A percentile compares a stretch with the other conserved stretches of the same genome.
These are phyloP conservation scores for Silurus lanzhouensis DNA, from an alignment of 2,797 vertebrate species.

Conservation along the genomic window DNA sequence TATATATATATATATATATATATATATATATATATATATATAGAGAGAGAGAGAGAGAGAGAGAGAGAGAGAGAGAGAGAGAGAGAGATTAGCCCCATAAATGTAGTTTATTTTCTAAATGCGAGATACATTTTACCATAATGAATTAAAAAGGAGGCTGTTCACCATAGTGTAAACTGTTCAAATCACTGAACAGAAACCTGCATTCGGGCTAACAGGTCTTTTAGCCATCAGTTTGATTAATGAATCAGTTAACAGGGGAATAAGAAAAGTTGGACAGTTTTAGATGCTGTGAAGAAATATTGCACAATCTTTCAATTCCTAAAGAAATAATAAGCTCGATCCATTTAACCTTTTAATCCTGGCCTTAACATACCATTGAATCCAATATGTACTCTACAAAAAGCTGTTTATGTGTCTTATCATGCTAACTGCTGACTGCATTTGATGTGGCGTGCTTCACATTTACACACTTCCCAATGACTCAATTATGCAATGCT, in stretches of 20 bases:
- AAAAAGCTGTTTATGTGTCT: neutral
- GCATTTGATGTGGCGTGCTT: conserved; percentile 42
- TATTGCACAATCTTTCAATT: conserved; percentile 43
- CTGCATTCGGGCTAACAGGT: conserved; percentile 49
- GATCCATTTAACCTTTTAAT: conserved; percentile 27
- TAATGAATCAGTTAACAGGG: conserved; percentile 68
- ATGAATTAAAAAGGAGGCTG: conserved; percentile 56
- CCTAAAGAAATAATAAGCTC: conserved; percentile 40
- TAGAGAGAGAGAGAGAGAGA: no score
- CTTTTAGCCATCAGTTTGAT: conserved; percentile 66
- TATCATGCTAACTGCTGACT: conserved; percentile 28
- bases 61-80: no score
- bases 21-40: no score
- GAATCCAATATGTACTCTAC: neutral
- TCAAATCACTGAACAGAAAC: conserved; percentile 60
- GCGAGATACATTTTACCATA: neutral
- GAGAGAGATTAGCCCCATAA: no score
- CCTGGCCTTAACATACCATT: neutral
- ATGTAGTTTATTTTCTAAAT: neutral
- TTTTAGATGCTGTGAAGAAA: conserved; percentile 47
- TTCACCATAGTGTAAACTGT: conserved; percentile 56
- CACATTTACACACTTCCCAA: conserved; percentile 37
- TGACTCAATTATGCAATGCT: conserved; percentile 44
- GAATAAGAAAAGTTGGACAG: conserved; percentile 53
- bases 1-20: no score